These are phyloP conservation scores for Sebastes hubbsi DNA, from an alignment of 2,797 vertebrate genomes.

Conservation along the genomic window DNA sequence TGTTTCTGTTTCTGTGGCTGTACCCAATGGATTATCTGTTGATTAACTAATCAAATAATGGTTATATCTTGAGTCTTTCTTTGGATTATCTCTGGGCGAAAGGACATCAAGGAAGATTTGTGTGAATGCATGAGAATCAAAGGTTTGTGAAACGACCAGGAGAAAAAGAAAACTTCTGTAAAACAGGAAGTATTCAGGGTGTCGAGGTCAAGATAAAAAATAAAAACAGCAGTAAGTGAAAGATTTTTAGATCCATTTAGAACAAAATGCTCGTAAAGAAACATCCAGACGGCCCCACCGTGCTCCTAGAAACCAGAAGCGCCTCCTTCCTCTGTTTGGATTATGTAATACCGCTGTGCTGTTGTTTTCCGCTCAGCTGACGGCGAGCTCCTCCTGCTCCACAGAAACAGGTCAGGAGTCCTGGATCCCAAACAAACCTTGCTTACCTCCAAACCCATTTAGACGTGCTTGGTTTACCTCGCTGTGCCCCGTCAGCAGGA, in stretches of 20 bases:
- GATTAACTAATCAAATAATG: too few relatives aligned
- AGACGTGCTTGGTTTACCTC: not conserved
- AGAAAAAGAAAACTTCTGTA: not conserved
- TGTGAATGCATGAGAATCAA: not conserved
- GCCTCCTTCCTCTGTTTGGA: not conserved
- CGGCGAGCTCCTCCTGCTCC: not conserved
- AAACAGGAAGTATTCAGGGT: too few relatives aligned
- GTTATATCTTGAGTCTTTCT: not conserved
- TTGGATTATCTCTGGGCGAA: not conserved
- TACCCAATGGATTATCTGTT: too few relatives aligned
- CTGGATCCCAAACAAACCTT: not conserved
- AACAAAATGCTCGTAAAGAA: not conserved
- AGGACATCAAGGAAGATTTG: not conserved
- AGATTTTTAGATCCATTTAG: too few relatives aligned
- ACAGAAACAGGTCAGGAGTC: constrained; percentile 1
- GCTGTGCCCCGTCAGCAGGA: not conserved
- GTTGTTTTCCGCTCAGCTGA: not conserved
- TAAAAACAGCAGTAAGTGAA: not conserved
- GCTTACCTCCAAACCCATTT: not conserved
- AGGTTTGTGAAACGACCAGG: not conserved
- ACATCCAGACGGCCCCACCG: accelerated
- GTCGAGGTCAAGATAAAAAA: not conserved
- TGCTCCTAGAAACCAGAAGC: not conserved
- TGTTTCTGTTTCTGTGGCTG: too few relatives aligned
- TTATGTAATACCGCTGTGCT: not conserved